Base-by-base conservation (phyloP, 2,888 invertebrate species). In the Cephus nigrinus region DNA sequence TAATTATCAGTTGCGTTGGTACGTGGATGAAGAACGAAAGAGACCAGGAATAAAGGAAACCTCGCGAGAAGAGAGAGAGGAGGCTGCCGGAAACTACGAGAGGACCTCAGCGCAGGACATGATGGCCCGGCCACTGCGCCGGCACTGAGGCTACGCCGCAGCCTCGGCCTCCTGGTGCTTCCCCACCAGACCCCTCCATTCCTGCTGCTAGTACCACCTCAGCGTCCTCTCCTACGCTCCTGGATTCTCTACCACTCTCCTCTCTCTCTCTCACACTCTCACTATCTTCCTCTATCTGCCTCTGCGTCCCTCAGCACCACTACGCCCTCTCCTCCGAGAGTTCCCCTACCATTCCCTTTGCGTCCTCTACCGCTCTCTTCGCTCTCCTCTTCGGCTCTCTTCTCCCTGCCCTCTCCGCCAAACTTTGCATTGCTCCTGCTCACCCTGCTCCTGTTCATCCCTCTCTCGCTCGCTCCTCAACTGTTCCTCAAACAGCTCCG, bases 61-160 rank as follows among this genome's bases (percentile, higher is more conserved):
- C 23, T 35, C 74, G 74, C 74, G 36, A 35, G 35, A 23, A 55
- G 55, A 33, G 74, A 32, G 34, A 35, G 36, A 35, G 74, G 34
- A 71, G 30, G 71, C 31, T 74, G 74, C 35, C 74, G 74, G 33
- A 35, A 34, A 35, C 74, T 35, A 81, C 78, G 79, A 80, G 32
- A 33, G 31, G 84, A 82, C 81, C 79, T 80, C 80, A 81, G 82
- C 90, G 88, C 90, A 89, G 90, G 90, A 90, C 91, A 89, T 90
- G 89, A 88, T 89, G 89, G 90, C 91, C 91, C 90, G 91, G 91
- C 91, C 91, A 91, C 91, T 91, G 91, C 91, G 91, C 91, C 91
- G 90, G 89, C 90, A 91, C 91, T 91, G 90, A 90, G 88, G 89
- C 89, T 88, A 88, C 90, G 89, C 88, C 89, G 89, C 90, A 89